Evolutionary conservation across 1,140 invertebrate genomes (phyloP).

Genomic region (Sitodiplosis mosellana): DNA sequence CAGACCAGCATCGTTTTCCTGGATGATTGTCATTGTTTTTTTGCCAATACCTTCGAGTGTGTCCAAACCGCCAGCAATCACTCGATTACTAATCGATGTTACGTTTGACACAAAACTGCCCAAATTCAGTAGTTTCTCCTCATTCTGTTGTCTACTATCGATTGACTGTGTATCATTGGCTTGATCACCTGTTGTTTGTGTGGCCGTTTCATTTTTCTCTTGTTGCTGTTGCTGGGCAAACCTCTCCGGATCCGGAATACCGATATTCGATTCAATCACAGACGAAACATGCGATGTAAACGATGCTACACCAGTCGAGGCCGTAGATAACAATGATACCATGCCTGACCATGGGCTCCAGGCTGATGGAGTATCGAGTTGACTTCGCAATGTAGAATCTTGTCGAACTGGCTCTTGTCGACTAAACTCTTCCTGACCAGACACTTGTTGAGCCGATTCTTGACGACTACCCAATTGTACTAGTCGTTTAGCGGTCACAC

Average conservation of each 20-base stretch:
- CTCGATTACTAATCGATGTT: constrained; percentile 48
- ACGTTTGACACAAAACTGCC: constrained; percentile 46
- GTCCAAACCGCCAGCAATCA: constrained; percentile 66
- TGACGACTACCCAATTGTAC: not conserved
- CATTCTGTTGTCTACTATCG: constrained; percentile 2
- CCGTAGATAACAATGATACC: constrained; percentile 50
- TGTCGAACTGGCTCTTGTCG: not conserved
- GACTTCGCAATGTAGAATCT: constrained; percentile 7
- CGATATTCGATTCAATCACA: constrained; percentile 56
- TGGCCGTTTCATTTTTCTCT: not conserved
- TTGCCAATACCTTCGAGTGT: constrained; percentile 82
- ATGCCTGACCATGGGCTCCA: constrained; percentile 53
- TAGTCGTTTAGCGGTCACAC: not conserved
- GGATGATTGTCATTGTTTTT: constrained; percentile 81
- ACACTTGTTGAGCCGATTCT: not conserved
- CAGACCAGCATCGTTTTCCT: constrained; percentile 75
- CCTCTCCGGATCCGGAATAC: constrained; percentile 56
- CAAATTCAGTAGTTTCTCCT: constrained; percentile 25
- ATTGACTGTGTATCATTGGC: constrained; percentile 5
- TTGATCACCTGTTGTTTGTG: constrained; percentile 5
- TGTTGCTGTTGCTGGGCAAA: constrained; percentile 33
- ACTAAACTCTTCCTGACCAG: not conserved
- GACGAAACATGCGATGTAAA: constrained; percentile 61
- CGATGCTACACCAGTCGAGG: constrained; percentile 48
- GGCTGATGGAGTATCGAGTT: constrained; percentile 10